Base-by-base conservation (phyloP, 2,888 invertebrate species). In the Tenthredo mesomela region DNA sequence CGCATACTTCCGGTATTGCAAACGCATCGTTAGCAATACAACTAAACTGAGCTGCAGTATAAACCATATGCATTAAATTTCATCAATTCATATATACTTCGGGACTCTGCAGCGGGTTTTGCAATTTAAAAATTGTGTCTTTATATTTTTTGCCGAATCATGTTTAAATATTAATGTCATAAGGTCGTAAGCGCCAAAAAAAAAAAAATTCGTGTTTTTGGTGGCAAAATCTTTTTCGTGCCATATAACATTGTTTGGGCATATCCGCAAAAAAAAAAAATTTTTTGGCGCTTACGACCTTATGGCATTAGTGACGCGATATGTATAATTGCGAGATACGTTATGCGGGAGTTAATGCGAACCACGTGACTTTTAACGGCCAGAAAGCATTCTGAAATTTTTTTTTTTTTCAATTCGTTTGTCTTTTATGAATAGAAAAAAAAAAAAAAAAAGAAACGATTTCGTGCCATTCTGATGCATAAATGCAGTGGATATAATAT, bases 1-100 rank as follows among this genome's bases (percentile, higher is more conserved):
- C 40, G n/a, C 47, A 50, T 40, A 80, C 80, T 80, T 80, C 80
- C 80, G 80, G 80, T 58, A 80, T 61, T 80, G 37, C 61, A 21
- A 80, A 80, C 80, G 61, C 40, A 58, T 2, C 80, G 61, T 40
- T 80, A 9, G 61, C 61, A 25, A 80, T 80, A 15, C 40, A 37
- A 40, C 33, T 12, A 40, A 58, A n/a, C n/a, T n/a, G n/a, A n/a
- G n/a, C 58, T 80, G 10, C 78, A 33, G 9, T 33, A 33, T 29
- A 50, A 47, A 47, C 43, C 29, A 29, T 77, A n/a, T n/a, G n/a
- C n/a, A n/a, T n/a, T n/a, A n/a, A 29, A 29, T 54, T 54, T 47
- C 43, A 43, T n/a, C n/a, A n/a, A n/a, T n/a, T n/a, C n/a, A n/a
- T n/a, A n/a, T n/a, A n/a, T 29, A 25, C 47, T 75, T 75, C 15